Evolutionary conservation across 2,113 vertebrate species (phyloP), one percentile per base, ranked within the genome.

Genomic region (Craseonycteris thonglongyai): DNA sequence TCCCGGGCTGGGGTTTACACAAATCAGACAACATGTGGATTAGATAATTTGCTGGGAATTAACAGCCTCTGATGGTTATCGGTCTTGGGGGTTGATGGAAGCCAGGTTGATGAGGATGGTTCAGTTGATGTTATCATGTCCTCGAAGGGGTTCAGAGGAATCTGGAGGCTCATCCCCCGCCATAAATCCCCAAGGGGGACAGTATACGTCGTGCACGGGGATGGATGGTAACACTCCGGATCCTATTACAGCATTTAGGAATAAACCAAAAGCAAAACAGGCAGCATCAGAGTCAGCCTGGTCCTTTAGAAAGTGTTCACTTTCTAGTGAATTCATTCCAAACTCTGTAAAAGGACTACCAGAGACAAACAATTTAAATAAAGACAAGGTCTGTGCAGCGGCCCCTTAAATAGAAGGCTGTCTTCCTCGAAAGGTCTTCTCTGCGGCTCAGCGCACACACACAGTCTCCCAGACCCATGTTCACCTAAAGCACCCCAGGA

Each of bases 21-120:
- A 98, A 96, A 98, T 98, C 97, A 98, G 99, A 94, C 95, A 99
- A 96, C 99, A 99, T 99, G 99, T 99, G 99, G 99, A 99, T 99
- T 99, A 99, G 99, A 99, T 99, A 99, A 99, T 99, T 99, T 99
- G 99, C 99, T 98, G 98, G 98, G 98, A 99, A 99, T 99, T 99
- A 99, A 99, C 95, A 75, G 98, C 96, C 93, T 98, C 98, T 95
- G 98, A 99, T 98, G 98, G 98, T 99, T 99, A 99, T 99, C 98
- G 82, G 97, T 97, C 97, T 97, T 98, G 35, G 86, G 76, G 58
- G 12, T 98, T 98, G 98, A 99, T 98, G 98, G 98, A 98, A 99
- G 98, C 97, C 93, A 84, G 22, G 90, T 89, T 86, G 95, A 81
- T 83, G 89, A 96, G 45, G 92, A 87, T 24, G 56, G 40, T n/a